Conservation (phyloP, 2,113 vertebrate genomes). For the Lontra canadensis region DNA sequence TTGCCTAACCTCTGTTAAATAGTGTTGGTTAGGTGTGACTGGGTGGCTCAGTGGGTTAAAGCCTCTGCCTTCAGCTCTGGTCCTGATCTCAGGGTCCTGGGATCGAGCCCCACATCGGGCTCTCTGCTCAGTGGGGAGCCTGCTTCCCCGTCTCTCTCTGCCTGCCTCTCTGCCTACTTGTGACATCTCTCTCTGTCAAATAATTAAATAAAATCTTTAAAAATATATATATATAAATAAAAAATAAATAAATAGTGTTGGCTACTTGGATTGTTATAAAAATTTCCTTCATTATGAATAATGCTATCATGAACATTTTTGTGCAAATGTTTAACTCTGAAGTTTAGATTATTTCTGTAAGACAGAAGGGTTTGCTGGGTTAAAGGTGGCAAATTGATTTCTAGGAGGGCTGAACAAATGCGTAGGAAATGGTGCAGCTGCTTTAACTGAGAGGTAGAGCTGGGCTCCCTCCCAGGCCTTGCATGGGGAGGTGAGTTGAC, state of each 20-base stretch:
- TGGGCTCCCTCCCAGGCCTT: background rate
- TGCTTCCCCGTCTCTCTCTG: too few species aligned
- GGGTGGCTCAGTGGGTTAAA: too few species aligned
- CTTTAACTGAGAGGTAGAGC: background rate
- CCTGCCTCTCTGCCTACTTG: too few species aligned
- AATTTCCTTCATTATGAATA: background rate
- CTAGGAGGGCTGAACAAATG: background rate
- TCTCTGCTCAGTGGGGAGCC: too few species aligned
- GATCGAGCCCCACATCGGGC: too few species aligned
- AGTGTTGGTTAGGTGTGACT: too few species aligned
- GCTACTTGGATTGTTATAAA: background rate
- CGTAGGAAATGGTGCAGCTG: background rate
- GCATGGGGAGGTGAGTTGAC: background rate
- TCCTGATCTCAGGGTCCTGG: too few species aligned
- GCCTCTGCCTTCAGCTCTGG: too few species aligned
- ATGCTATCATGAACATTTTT: conserved; percentile 19
- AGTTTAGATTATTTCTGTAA: background rate
- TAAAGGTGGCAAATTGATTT: background rate
- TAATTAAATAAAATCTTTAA: too few species aligned
- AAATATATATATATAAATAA: too few species aligned
- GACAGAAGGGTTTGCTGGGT: background rate
- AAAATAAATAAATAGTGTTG: background rate
- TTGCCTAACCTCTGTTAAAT: background rate
- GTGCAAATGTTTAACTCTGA: background rate
- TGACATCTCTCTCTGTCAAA: too few species aligned